These are phyloP conservation scores for Montifringilla adamsi DNA, from an alignment of 2,113 vertebrate genomes.

Conservation along the genomic window DNA sequence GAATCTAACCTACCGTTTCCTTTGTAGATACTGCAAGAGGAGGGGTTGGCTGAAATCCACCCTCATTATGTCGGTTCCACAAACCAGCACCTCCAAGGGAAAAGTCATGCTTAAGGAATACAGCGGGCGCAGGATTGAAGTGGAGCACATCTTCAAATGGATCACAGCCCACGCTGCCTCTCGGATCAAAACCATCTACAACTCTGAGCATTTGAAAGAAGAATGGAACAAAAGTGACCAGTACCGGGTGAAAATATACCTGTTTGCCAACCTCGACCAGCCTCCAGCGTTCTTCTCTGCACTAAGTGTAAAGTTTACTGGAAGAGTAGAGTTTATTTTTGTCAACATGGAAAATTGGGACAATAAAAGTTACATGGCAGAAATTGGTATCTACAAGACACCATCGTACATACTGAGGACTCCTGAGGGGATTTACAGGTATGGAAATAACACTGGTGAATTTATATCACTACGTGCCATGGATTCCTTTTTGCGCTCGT, in stretches of 20 bases:
- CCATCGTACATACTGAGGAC: slow-evolving; percentile 94
- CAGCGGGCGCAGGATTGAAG: slow-evolving; percentile 80
- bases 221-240: slow-evolving; percentile 88
- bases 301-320: slow-evolving; percentile 95
- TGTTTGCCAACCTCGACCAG: slow-evolving; percentile 90
- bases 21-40: slow-evolving; percentile 87
- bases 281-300: slow-evolving; percentile 95
- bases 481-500: slow-evolving; percentile 92
- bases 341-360: slow-evolving; percentile 91
- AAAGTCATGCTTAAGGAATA: slow-evolving; percentile 98
- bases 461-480: slow-evolving; percentile 92
- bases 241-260: slow-evolving; percentile 90
- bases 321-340: slow-evolving; percentile 96
- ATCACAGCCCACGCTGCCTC: slow-evolving; percentile 92
- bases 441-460: slow-evolving; percentile 92
- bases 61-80: slow-evolving; percentile 95
- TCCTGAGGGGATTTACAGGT: slow-evolving; percentile 94
- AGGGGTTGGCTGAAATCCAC: slow-evolving; percentile 94
- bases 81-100: slow-evolving; percentile 94
- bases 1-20: background rate
- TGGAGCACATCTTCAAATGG: slow-evolving; percentile 95
- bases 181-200: slow-evolving; percentile 89
- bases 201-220: slow-evolving; percentile 79
- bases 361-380: slow-evolving; percentile 83
- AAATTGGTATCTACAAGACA: slow-evolving; percentile 84